Conservation (phyloP, 1,140 invertebrate genomes). For the Harlomillsia oculata region DNA sequence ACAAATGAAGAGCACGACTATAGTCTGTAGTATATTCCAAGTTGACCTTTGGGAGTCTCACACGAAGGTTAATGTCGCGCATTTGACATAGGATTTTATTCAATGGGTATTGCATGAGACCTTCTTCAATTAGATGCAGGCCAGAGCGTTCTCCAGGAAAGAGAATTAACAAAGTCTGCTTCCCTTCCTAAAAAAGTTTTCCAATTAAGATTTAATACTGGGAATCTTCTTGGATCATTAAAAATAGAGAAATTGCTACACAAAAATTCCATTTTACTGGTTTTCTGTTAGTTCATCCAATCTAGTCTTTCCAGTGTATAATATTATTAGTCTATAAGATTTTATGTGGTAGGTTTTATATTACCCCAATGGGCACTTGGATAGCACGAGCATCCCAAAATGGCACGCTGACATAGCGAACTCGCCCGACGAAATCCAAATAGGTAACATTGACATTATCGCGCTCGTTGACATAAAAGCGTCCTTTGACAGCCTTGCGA, state of each 20-base stretch:
- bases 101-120: constrained; percentile 9
- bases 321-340: too few relatives aligned
- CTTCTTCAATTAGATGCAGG: constrained; percentile 30
- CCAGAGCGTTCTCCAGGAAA: constrained; percentile 27
- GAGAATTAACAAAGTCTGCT: constrained; percentile 28
- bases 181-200: not conserved
- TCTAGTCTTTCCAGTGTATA: too few relatives aligned
- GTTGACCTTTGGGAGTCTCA: constrained; percentile 22
- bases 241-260: not conserved
- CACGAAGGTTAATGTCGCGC: constrained; percentile 10
- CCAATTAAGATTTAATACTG: not conserved
- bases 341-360: too few relatives aligned
- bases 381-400: constrained; percentile 30
- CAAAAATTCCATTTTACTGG: too few relatives aligned
- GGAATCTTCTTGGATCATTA: not conserved
- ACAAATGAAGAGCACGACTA: too few relatives aligned
- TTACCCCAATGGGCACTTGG: constrained; percentile 16
- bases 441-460: constrained; percentile 23
- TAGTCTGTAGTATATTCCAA: not conserved
- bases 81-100: constrained; percentile 29
- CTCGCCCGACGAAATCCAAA: constrained; percentile 17
- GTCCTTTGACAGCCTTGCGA: not conserved
- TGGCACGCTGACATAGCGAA: constrained; percentile 23
- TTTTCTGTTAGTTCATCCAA: too few relatives aligned
- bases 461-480: constrained; percentile 28